phyloP scores from a whole-genome alignment of 2,797 vertebrate genomes.

The Sitta carolinensis region DNA sequence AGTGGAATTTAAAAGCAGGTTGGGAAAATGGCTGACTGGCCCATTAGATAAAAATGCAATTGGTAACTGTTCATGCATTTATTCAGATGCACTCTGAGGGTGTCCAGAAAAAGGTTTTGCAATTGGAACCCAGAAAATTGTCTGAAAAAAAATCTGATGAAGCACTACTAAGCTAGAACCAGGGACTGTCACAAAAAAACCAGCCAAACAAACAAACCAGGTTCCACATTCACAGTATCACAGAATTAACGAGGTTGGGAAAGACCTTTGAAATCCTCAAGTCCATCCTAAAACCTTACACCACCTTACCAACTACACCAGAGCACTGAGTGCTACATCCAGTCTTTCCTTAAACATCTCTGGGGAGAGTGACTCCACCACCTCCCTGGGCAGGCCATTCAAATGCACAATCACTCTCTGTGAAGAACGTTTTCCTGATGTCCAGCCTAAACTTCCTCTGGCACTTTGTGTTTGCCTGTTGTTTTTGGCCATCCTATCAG shows the following conservation, averaged over 20 bases:
- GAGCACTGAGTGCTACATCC: neutral
- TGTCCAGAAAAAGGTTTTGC: neutral
- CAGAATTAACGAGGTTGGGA: neutral
- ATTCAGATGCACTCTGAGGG: neutral
- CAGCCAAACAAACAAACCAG: neutral
- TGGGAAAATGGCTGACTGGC: neutral
- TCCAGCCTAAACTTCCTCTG: neutral
- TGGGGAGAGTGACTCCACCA: neutral
- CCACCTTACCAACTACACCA: neutral
- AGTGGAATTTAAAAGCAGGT: neutral
- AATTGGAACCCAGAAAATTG: neutral
- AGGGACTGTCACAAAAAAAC: neutral
- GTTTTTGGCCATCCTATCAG: neutral
- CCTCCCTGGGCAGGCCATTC: neutral
- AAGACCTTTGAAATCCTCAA: neutral
- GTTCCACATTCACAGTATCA: neutral
- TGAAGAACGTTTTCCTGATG: neutral
- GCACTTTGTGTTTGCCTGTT: neutral
- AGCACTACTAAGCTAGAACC: neutral
- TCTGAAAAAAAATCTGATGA: neutral
- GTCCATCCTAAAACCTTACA: neutral
- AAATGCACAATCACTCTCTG: neutral
- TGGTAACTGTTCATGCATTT: accelerated
- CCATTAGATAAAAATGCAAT: neutral
- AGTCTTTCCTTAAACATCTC: neutral